Conservation (phyloP, 92 coral and sea anemone genomes). For the Chrysogorgia sp. region DNA sequence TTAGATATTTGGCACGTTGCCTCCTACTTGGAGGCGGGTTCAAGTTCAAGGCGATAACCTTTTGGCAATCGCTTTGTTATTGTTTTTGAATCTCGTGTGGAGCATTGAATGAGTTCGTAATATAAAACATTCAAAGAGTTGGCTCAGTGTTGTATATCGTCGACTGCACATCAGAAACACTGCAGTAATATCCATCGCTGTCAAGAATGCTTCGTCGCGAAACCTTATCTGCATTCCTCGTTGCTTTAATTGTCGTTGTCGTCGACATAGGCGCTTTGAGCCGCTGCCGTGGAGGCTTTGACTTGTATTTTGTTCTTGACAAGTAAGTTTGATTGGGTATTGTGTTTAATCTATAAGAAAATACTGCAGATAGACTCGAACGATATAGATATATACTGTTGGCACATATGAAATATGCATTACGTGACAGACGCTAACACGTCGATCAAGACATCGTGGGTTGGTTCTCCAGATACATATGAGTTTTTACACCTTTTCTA, state of each 20-base stretch:
- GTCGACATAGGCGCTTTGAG: not conserved
- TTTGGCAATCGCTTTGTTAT: conserved; percentile 33
- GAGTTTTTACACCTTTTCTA: too few relatives aligned
- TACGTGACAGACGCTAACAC: too few relatives aligned
- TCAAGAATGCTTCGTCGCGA: not conserved
- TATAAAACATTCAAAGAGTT: not conserved
- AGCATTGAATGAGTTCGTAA: not conserved
- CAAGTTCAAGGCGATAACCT: conserved; percentile 18
- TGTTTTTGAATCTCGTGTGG: conserved; percentile 16
- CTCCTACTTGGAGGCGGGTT: conserved; percentile 4
- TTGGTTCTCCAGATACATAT: too few relatives aligned
- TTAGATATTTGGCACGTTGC: conserved; percentile 32
- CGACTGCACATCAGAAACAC: not conserved
- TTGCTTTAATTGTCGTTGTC: not conserved
- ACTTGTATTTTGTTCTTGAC: conserved; percentile 37
- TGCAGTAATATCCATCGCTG: too few relatives aligned
- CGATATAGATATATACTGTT: too few relatives aligned
- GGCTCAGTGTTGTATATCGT: not conserved
- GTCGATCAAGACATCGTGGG: too few relatives aligned
- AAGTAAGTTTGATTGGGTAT: conserved; percentile 10
- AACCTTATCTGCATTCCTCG: not conserved
- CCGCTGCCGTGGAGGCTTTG: conserved; percentile 44
- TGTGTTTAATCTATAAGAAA: too few relatives aligned
- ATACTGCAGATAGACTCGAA: too few relatives aligned
- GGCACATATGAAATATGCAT: too few relatives aligned